phyloP scores from a whole-genome alignment of 2,797 vertebrate species.

The Avahi laniger region DNA sequence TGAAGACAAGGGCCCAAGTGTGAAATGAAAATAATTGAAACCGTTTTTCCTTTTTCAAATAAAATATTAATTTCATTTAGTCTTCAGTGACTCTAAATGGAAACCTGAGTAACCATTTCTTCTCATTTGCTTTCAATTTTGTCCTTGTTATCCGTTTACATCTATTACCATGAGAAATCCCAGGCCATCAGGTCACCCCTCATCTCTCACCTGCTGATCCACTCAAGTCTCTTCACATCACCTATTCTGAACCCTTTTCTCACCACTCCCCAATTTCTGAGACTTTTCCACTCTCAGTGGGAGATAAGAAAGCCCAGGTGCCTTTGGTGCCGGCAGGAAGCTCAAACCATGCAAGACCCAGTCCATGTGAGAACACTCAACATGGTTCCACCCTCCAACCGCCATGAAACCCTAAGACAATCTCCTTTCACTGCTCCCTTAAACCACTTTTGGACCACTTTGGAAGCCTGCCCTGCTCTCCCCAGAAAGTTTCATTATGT shows the following conservation, averaged over 20 bases:
- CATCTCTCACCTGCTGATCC: not conserved
- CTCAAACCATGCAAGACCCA: not conserved
- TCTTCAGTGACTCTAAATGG: not conserved
- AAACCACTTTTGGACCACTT: not conserved
- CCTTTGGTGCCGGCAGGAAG: not conserved
- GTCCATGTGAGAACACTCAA: not conserved
- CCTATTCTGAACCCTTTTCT: not conserved
- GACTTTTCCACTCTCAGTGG: not conserved
- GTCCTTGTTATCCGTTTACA: not conserved
- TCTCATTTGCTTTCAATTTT: not conserved
- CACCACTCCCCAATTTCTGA: not conserved
- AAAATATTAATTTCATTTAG: not conserved
- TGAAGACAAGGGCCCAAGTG: not conserved
- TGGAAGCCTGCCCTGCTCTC: not conserved
- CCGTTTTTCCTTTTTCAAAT: not conserved
- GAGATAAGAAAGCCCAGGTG: not conserved
- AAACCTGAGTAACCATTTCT: not conserved
- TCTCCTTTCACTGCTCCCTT: not conserved
- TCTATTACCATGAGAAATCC: not conserved
- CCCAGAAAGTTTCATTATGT: not conserved
- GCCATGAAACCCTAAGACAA: not conserved
- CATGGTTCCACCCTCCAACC: not conserved
- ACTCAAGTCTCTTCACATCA: not conserved
- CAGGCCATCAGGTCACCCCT: not conserved
- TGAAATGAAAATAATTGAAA: constrained; percentile 27